Conservation (phyloP, 2,797 vertebrate genomes). For the Siniperca undulata region DNA sequence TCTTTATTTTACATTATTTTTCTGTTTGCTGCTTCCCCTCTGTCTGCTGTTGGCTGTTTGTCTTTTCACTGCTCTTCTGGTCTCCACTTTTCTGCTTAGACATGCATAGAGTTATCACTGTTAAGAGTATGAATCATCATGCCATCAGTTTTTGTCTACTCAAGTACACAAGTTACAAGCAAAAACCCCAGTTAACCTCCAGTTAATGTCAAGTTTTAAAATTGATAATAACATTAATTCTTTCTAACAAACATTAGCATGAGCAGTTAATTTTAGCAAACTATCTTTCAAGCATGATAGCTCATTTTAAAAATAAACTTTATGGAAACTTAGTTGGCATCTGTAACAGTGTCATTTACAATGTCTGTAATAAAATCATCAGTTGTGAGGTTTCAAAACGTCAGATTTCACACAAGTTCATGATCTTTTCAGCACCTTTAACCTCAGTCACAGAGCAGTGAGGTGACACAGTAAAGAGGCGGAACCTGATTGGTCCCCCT, state of each 20-base stretch:
- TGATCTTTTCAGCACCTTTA: neutral
- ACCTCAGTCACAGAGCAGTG: neutral
- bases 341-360: neutral
- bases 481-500: neutral
- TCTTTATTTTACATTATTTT: neutral
- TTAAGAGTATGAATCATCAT: neutral
- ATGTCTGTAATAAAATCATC: neutral
- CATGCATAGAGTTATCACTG: neutral
- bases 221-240: too few relatives aligned
- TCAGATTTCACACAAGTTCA: neutral
- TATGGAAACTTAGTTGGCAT: constrained; percentile 1
- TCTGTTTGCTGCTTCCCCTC: neutral
- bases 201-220: too few relatives aligned
- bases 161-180: constrained; percentile 1
- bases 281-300: neutral
- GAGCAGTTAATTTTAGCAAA: neutral
- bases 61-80: neutral
- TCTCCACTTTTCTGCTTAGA: neutral
- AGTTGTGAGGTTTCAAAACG: neutral
- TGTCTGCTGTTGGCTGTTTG: neutral
- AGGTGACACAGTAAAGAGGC: neutral
- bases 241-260: neutral
- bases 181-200: neutral
- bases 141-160: neutral
- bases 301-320: neutral